Percentiles rank a stretch among this genome's conserved stretches.
These are phyloP conservation scores for Bradynema listronoti DNA, from an alignment of 1,140 invertebrate genomes.

Conservation along the genomic window DNA sequence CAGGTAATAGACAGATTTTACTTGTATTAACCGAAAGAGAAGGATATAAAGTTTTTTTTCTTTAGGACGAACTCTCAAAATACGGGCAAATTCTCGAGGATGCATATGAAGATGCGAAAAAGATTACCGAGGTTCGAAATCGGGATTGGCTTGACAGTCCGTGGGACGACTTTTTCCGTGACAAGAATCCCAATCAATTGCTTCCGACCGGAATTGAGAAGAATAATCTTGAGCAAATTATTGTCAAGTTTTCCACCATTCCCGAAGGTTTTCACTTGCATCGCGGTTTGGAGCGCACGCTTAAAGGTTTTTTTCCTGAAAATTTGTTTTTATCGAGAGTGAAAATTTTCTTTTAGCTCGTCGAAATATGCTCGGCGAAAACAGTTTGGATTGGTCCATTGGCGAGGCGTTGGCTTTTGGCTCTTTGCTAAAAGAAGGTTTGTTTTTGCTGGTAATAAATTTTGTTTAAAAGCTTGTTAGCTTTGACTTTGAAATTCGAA, in stretches of 20 bases:
- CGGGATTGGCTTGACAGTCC: conserved; percentile 98
- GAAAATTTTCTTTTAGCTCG: conserved; percentile 27
- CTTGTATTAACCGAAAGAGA: neutral
- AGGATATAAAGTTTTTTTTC: neutral
- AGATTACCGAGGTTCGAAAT: conserved; percentile 92
- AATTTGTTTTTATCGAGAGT: conserved; percentile 2
- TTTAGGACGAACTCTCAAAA: conserved; percentile 52
- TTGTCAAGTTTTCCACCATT: conserved; percentile 80
- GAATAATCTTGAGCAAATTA: conserved; percentile 85
- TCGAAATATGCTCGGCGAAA: conserved; percentile 43
- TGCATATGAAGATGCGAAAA: conserved; percentile 78
- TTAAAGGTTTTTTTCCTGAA: conserved; percentile 43
- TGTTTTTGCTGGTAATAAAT: neutral
- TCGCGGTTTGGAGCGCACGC: conserved; percentile 64
- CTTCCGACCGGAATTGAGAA: conserved; percentile 82
- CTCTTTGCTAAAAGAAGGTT: conserved; percentile 74
- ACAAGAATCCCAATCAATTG: conserved; percentile 77
- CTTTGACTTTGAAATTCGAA: conserved; percentile 1
- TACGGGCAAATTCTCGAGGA: conserved; percentile 93
- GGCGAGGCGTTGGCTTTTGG: conserved; percentile 97
- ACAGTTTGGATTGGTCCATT: conserved; percentile 81
- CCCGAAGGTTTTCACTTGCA: conserved; percentile 91
- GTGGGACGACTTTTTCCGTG: conserved; percentile 73
- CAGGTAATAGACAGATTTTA: conserved; percentile 62
- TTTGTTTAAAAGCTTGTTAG: conserved; percentile 1